Base-by-base conservation (phyloP, 2,888 invertebrate genomes). In the Leptinotarsa juncta region DNA sequence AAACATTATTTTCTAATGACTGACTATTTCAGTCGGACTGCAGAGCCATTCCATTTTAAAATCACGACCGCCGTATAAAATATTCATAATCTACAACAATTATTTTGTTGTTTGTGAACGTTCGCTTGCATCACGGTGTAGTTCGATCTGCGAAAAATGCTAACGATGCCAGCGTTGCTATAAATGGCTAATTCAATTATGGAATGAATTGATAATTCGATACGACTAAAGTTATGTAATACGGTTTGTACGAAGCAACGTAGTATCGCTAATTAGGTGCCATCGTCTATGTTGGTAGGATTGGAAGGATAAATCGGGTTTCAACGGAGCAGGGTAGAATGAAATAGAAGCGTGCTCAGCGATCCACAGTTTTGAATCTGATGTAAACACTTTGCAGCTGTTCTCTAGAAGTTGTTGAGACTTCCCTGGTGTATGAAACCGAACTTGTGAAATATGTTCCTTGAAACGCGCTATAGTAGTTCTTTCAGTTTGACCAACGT, bases 181-280 rank as follows among this genome's bases (percentile, higher is more conserved):
- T 57, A 69, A 55, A 69, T 48, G 69, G 60, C 48, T 69, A 69
- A 69, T 60, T 69, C 48, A 57, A 69, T 69, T 69, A 69, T 42
- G 69, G 69, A 69, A 69, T 69, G 48, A 69, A 57, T 69, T 69
- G 48, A 69, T 69, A 48, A 69, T 57, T 57, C 57, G 69, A 69
- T 69, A 69, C 69, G 20, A 60, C 48, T 7, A 15, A 49, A 48
- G 69, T 69, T 69, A 69, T 69, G 60, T 60, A 69, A 69, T 69
- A 57, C 57, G 68, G 26, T 69, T 20, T 57, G 48, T 57, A 57
- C 48, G 23, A 49, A 49, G 16, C 48, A 23, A 18, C 49, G 48
- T 49, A 55, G 32, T 57, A 57, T 68, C 55, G 51, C 53, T 53
- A 42, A 69, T 60, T 57, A 57, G 57, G 32, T 62, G n/a, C 16